phyloP scores from a whole-genome alignment of 2,888 invertebrate species.

The Brassicogethes aeneus region DNA sequence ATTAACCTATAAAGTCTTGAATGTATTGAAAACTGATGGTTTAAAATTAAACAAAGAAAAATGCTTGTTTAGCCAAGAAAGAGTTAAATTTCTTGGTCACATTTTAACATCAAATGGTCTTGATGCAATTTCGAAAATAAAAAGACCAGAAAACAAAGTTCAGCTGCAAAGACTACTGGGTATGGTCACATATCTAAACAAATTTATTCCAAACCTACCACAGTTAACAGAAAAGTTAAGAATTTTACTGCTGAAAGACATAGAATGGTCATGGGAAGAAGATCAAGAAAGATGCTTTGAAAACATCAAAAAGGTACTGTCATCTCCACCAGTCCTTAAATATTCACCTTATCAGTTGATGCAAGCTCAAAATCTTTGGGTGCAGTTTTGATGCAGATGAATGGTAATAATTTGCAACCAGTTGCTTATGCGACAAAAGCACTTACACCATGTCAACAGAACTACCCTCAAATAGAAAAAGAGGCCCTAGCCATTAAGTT shows the following conservation, averaged over 20 bases:
- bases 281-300: no score
- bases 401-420: no score
- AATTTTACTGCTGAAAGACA: not conserved
- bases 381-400: slow-evolving; percentile 22
- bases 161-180: not conserved
- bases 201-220: not conserved
- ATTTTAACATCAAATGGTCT: not conserved
- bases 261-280: no score
- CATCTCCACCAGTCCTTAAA: slow-evolving; percentile 1
- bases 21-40: not conserved
- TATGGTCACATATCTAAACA: not conserved
- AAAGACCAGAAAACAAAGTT: not conserved
- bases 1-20: not conserved
- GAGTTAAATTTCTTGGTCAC: not conserved
- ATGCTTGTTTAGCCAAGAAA: not conserved
- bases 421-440: slow-evolving; percentile 23
- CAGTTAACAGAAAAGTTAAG: not conserved
- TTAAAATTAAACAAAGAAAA: not conserved
- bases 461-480: slow-evolving; percentile 22
- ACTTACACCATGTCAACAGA: slow-evolving; percentile 16
- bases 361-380: no score
- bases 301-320: no score
- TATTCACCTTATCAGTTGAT: slow-evolving; percentile 9
- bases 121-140: not conserved
- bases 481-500: slow-evolving; percentile 20